Base-by-base conservation (phyloP, 2,113 vertebrate genomes). In the Centrocercus urophasianus region DNA sequence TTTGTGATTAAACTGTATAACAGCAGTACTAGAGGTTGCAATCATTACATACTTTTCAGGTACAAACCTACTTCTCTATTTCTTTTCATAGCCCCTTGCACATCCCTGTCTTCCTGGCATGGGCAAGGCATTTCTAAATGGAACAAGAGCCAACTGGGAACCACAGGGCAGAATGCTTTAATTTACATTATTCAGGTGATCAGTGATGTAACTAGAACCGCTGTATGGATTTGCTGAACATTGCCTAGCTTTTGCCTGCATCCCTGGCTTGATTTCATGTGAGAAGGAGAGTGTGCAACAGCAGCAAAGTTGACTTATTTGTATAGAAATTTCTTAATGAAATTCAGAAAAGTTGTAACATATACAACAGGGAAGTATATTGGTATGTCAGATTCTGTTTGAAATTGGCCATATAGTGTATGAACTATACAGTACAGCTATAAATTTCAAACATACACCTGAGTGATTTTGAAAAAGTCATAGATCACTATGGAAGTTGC, bases 71-170 rank as follows among this genome's bases (percentile, higher is more conserved):
- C 18, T 77, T 89, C 85, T n/a, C 32, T 60, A 1, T 7, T 8
- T 64, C 25, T 85, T 30, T 70, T 75, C 66, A 8, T 7, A 83
- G 13, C 8, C 5, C 15, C 27, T 77, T 65, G n/a, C 4, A 17
- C 36, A 40, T 8, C 2, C 67, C 47, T 22, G 36, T 73, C 28
- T 69, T n/a, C 36, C 34, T 0, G 0, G 1, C 16, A 7, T 28
- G 27, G 19, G 7, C 12, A 75, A 79, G 34, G 4, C 34, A 69
- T 32, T 47, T n/a, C 10, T 77, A 48, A 88, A 70, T 24, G 9
- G 17, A 25, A 50, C 47, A 38, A 24, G 20, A 11, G 25, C 21
- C 25, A 56, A 7, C 36, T n/a, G 65, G 30, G 11, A 67, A 71
- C 38, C 38, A 36, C 10, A 32, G 27, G 28, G 4, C 15, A 69